Evolutionary conservation across 2,797 vertebrate species (phyloP).

Genomic region (Ataeniobius toweri): DNA sequence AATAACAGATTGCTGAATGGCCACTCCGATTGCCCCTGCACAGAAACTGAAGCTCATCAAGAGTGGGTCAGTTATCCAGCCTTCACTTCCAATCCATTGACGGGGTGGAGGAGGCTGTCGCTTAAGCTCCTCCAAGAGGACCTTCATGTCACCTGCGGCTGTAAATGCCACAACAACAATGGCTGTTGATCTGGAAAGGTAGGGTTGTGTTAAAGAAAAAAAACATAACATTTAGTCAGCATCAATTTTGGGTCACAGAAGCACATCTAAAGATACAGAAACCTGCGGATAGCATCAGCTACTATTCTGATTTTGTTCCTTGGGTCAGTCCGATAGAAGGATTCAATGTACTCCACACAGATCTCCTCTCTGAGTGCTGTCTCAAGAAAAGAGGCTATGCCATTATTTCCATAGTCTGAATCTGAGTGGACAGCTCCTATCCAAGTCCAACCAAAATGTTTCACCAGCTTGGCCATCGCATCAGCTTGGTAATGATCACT

Average conservation of each 20-base stretch:
- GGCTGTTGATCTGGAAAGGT: slow-evolving; percentile 63
- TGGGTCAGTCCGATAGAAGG: slow-evolving; percentile 64
- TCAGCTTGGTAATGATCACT: slow-evolving; percentile 77
- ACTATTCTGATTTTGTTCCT: slow-evolving; percentile 59
- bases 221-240: too few relatives aligned
- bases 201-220: background rate
- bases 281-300: slow-evolving; percentile 69
- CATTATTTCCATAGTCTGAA: slow-evolving; percentile 77
- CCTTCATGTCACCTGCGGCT: slow-evolving; percentile 56
- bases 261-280: slow-evolving; percentile 2
- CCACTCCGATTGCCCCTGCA: slow-evolving; percentile 71
- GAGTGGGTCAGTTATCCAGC: slow-evolving; percentile 66
- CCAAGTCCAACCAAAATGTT: slow-evolving; percentile 77
- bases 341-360: slow-evolving; percentile 72
- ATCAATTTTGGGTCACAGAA: background rate
- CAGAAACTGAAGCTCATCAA: slow-evolving; percentile 53
- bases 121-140: slow-evolving; percentile 64
- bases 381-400: slow-evolving; percentile 67
- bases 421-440: slow-evolving; percentile 77
- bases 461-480: slow-evolving; percentile 69
- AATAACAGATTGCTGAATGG: slow-evolving; percentile 66
- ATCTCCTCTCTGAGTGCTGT: slow-evolving; percentile 65
- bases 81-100: slow-evolving; percentile 75
- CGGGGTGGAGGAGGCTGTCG: slow-evolving; percentile 49
- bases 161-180: slow-evolving; percentile 69